Conservation (phyloP, 2,888 invertebrate genomes). For the Hirudinaria manillensis region DNA sequence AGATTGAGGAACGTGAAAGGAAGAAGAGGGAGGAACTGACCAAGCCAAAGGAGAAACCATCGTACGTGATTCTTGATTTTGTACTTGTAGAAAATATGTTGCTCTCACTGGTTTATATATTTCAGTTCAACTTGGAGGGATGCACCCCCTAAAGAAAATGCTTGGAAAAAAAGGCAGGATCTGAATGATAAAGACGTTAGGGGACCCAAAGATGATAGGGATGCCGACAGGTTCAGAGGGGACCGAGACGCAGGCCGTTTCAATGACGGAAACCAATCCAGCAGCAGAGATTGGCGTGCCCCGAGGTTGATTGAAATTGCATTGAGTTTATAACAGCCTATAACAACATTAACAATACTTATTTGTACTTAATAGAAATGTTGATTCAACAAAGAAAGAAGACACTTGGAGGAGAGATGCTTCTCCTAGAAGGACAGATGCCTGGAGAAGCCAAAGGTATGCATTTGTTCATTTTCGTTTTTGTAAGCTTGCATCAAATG, state of each 20-base stretch:
- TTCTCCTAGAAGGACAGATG: constrained; percentile 26
- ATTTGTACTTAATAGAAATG: neutral
- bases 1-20: constrained; percentile 45
- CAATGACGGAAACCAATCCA: neutral
- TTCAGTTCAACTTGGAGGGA: constrained; percentile 2
- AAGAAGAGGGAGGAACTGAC: constrained; percentile 8
- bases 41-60: neutral
- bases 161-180: neutral
- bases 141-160: neutral
- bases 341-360: neutral
- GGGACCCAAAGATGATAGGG: constrained; percentile 1
- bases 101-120: neutral
- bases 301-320: neutral
- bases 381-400: neutral
- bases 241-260: neutral
- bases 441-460: constrained; percentile 31
- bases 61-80: neutral
- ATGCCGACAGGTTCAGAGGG: neutral
- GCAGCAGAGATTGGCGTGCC: constrained; percentile 4
- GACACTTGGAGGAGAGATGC: constrained; percentile 27
- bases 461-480: neutral
- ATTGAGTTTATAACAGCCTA: neutral
- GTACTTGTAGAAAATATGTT: neutral
- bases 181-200: neutral
- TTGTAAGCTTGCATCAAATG: neutral